Evolutionary conservation across 2,113 vertebrate genomes (phyloP), one percentile per base, ranked within the genome.

Genomic region (Chloroceryle aenea): DNA sequence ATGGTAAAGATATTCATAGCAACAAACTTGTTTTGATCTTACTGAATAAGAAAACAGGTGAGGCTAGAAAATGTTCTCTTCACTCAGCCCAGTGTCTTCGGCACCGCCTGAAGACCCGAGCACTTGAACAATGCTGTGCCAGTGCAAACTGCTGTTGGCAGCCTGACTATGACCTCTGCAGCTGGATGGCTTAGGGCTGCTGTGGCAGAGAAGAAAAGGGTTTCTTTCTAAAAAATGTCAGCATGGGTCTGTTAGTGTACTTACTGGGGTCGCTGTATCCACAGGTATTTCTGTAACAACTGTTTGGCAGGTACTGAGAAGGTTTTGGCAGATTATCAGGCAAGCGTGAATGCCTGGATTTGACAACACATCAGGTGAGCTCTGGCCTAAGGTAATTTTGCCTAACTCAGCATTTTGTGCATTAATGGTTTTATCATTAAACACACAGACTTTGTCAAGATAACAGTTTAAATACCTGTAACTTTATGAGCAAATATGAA

Each of bases 351-450:
- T 78, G 62, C 34, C 50, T 71, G 55, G 40, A 69, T 50, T 38
- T 83, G 85, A 82, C 38, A 73, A 18, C 7, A 22, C 3, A 40
- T 53, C 72, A 92, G 59, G 42, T 76, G 69, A 85, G 89, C 34
- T 82, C 78, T 85, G 55, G 69, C 58, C 52, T 72, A 21, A 32
- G 68, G 55, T 32, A 52, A 85, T 90, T 90, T 29, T 40, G 22
- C 38, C 64, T 83, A 48, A 86, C 84, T 74, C 79, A 90, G 61
- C 55, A 64, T 78, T 96, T 72, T 83, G 30, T 38, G 21, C 52
- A 40, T 58, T 86, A 71, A 34, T 16, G 52, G 27, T 83, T 85
- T 61, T 40, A 45, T 17, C 2, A 2, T 84, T 86, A 75, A 90
- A 94, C 72, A 74, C 12, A 29, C 4, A 55, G 64, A 21, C 56